These are phyloP conservation scores for Anguilla megastoma DNA, from an alignment of 2,797 vertebrate species.

Conservation along the genomic window DNA sequence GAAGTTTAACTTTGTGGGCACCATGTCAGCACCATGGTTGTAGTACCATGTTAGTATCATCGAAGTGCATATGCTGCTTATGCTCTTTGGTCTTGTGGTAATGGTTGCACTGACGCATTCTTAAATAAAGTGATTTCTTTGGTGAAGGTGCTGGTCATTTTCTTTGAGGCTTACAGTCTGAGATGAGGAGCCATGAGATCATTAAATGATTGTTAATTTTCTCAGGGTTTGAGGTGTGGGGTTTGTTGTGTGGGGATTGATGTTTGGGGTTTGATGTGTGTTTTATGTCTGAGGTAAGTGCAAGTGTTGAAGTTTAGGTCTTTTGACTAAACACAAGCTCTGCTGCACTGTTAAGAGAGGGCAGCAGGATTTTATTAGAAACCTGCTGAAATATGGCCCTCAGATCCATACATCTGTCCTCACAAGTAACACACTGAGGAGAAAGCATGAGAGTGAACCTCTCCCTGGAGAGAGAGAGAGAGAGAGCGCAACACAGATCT, in stretches of 20 bases:
- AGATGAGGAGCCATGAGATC: neutral
- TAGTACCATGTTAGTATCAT: neutral
- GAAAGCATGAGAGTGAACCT: no score
- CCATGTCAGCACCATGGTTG: slow-evolving; percentile 70
- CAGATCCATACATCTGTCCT: no score
- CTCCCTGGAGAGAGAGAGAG: neutral
- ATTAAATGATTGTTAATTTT: no score
- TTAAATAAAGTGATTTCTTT: slow-evolving; percentile 80
- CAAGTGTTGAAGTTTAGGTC: neutral
- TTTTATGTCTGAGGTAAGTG: slow-evolving; percentile 13
- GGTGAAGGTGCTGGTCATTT: slow-evolving; percentile 67
- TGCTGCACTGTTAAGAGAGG: no score
- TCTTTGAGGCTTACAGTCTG: slow-evolving; percentile 8
- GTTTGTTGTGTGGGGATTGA: neutral
- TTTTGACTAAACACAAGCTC: neutral
- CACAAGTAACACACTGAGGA: no score
- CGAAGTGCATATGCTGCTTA: slow-evolving; percentile 60
- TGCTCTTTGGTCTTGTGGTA: slow-evolving; percentile 76
- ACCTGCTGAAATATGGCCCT: no score
- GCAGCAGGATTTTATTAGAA: no score
- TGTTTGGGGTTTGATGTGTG: neutral
- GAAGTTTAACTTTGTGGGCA: slow-evolving; percentile 60
- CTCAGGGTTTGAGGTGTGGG: neutral
- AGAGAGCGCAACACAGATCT: no score
- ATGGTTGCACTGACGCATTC: slow-evolving; percentile 59